Percentiles rank a stretch among this genome's conserved stretches.
phyloP scores from a whole-genome alignment of 2,888 invertebrate species.

The Linnaemya vulpina region DNA sequence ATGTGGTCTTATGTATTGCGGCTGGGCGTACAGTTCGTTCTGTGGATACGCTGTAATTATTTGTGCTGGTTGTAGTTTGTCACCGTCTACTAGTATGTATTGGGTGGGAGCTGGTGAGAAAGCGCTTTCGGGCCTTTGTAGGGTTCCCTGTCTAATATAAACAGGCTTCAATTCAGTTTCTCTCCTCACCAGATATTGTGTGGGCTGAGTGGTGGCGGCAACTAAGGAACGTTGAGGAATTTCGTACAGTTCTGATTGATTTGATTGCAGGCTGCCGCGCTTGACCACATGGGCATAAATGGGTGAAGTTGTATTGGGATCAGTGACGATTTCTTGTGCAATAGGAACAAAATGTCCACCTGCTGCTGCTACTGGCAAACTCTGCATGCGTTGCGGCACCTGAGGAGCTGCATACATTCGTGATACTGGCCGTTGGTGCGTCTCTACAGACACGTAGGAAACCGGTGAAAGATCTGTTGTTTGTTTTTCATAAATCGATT shows the following conservation, averaged over 20 bases:
- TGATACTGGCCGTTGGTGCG: conserved; percentile 76
- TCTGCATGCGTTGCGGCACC: conserved; percentile 81
- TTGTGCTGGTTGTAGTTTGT: conserved; percentile 78
- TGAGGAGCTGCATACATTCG: conserved; percentile 79
- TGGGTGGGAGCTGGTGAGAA: conserved; percentile 75
- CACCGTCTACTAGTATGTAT: conserved; percentile 79
- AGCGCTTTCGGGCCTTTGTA: conserved; percentile 73
- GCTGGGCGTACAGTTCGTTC: conserved; percentile 74
- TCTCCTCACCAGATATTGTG: conserved; percentile 68
- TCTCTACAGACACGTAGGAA: conserved; percentile 81
- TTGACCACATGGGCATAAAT: conserved; percentile 82
- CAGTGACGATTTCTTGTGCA: conserved; percentile 68
- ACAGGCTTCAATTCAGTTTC: conserved; percentile 70
- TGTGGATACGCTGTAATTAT: conserved; percentile 76
- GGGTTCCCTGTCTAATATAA: conserved; percentile 71
- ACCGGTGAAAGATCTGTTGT: conserved; percentile 80
- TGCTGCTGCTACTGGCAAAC: conserved; percentile 75
- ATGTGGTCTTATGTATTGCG: conserved; percentile 75
- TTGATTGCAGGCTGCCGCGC: conserved; percentile 80
- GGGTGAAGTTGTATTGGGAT: conserved; percentile 76
- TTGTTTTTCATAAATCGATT: conserved; percentile 75
- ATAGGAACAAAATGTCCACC: conserved; percentile 69
- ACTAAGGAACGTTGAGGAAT: conserved; percentile 75
- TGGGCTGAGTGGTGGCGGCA: conserved; percentile 30
- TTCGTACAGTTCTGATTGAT: conserved; percentile 79